Percentiles rank a stretch among this genome's conserved stretches.
phyloP scores from a whole-genome alignment of 2,888 invertebrate species.

The Drosophila ustulata region DNA sequence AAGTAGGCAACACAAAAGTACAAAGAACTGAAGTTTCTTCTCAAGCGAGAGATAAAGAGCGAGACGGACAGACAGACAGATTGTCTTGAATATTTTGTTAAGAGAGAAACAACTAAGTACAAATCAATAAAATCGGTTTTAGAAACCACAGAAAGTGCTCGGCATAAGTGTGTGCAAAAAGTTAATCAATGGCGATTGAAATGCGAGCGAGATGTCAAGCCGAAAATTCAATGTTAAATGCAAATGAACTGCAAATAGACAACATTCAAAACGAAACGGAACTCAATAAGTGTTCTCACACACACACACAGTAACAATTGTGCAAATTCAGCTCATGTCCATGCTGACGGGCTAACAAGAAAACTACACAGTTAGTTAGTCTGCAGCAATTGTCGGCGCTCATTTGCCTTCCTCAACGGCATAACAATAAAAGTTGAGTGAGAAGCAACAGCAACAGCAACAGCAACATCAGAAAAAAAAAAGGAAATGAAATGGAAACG shows the following conservation, averaged over 20 bases:
- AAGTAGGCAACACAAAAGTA: constrained; percentile 38
- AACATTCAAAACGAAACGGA: constrained; percentile 12
- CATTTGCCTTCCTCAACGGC: constrained; percentile 51
- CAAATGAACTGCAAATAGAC: constrained; percentile 52
- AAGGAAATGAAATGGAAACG: constrained; percentile 65
- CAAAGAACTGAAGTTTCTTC: constrained; percentile 23
- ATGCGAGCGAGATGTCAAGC: constrained; percentile 10
- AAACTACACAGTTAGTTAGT: constrained; percentile 70
- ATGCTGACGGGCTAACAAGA: constrained; percentile 47
- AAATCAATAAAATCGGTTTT: constrained; percentile 22
- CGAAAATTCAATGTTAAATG: constrained; percentile 51
- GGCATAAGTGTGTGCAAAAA: constrained; percentile 19
- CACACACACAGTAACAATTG: not conserved
- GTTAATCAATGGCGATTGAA: constrained; percentile 33
- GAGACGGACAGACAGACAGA: constrained; percentile 10
- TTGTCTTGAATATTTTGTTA: constrained; percentile 2
- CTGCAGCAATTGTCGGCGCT: constrained; percentile 63
- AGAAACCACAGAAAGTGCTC: constrained; percentile 6
- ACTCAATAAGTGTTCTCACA: constrained; percentile 22
- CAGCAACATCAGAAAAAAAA: constrained; percentile 18
- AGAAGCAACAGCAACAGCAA: constrained; percentile 36
- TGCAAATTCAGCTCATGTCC: constrained; percentile 44
- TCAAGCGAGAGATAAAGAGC: not conserved
- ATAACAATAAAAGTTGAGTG: constrained; percentile 78
- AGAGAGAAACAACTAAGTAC: constrained; percentile 8